These are phyloP conservation scores for Sinhomidia bicolor DNA, from an alignment of 2,888 invertebrate species.

Conservation along the genomic window DNA sequence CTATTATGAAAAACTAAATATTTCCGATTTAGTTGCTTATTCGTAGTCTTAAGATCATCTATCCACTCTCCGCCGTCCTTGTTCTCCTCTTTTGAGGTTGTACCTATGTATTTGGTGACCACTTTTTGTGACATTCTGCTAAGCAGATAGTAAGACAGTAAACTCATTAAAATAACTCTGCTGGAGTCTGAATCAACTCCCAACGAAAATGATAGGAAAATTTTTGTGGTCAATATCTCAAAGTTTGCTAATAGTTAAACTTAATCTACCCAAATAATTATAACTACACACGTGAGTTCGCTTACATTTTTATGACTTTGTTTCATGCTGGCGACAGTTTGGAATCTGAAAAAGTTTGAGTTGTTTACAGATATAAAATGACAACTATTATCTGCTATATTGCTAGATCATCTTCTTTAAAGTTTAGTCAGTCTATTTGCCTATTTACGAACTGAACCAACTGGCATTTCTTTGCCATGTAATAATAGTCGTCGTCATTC, in stretches of 20 bases:
- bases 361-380: constrained; percentile 41
- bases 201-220: no score
- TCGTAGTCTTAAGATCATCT: no score
- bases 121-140: not conserved
- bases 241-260: not conserved
- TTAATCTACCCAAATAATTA: no score
- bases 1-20: no score
- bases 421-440: not conserved
- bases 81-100: no score
- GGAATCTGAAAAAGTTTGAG: not conserved
- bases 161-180: not conserved
- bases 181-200: no score
- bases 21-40: no score
- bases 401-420: constrained; percentile 37
- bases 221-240: not conserved
- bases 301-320: not conserved
- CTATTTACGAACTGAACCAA: not conserved
- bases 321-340: constrained; percentile 16
- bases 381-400: no score
- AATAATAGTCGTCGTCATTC: no score
- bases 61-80: no score
- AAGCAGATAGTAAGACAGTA: no score
- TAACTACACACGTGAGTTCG: not conserved
- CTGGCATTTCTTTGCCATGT: not conserved
- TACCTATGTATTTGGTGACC: no score